Evolutionary conservation across 2,113 vertebrate genomes (phyloP), one percentile per base, ranked within the genome.

Genomic region (Brachypteracias leptosomus): DNA sequence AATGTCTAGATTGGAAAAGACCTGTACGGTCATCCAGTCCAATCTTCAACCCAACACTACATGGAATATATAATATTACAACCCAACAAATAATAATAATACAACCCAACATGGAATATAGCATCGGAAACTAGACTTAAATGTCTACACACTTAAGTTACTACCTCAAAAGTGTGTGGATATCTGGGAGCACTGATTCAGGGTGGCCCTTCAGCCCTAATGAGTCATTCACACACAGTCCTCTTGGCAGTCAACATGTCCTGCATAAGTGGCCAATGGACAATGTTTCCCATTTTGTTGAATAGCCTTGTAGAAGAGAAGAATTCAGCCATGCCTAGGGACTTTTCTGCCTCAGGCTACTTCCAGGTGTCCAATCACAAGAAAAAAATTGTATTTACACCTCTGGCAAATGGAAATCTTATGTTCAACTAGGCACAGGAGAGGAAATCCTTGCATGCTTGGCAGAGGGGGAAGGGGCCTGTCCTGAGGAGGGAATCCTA

Each of bases 101-200:
- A n/a, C n/a, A n/a, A n/a, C n/a, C n/a, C n/a, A n/a, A n/a, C 6
- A 31, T 40, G n/a, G 57, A 55, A 75, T 10, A 46, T 2, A 78
- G 11, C 4, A 31, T 4, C 18, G 16, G 28, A 84, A 83, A 38
- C 7, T 2, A 14, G 54, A 46, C 65, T 83, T 66, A 68, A 65
- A 36, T 7, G 57, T 73, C 49, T 55, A 19, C 6, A 29, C 9
- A 14, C 20, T 85, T 14, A 18, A 65, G 24, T 44, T 72, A n/a
- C 44, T 19, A 10, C 13, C 44, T 63, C 65, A 67, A 75, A 75
- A 9, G 19, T 51, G 31, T 0, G 0, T 14, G 11, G 15, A 31
- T 59, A 57, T n/a, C 16, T 52, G 20, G 36, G 55, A 88, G 25
- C 22, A 73, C 13, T 1, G 3, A 42, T 11, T 29, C 18, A 58